Conservation (phyloP, 2,888 invertebrate genomes). For the Entomobrya proxima region DNA sequence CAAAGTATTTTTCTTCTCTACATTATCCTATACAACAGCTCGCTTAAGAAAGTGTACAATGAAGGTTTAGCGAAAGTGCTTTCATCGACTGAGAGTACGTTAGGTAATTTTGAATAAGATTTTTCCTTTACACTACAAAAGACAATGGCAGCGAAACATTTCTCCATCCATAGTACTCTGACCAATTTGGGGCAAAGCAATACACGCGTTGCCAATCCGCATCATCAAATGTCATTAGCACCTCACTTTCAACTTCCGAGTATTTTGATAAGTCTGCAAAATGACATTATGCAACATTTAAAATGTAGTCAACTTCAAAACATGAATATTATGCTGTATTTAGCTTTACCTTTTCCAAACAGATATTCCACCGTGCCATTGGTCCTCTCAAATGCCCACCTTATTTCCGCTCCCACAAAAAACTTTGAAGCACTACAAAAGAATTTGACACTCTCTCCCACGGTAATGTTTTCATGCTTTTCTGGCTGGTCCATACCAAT, state of each 20-base stretch:
- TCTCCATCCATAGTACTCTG: conserved; percentile 70
- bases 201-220: conserved; percentile 62
- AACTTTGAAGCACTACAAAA: conserved; percentile 66
- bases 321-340: no score
- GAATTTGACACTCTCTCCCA: conserved; percentile 62
- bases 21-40: no score
- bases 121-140: background rate
- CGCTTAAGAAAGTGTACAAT: no score
- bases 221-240: conserved; percentile 54
- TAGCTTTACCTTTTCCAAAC: conserved; percentile 54
- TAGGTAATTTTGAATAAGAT: no score
- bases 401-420: conserved; percentile 53
- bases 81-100: no score
- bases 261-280: conserved; percentile 58
- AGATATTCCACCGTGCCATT: conserved; percentile 64
- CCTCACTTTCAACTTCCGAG: conserved; percentile 50
- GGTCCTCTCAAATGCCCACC: conserved; percentile 65
- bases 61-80: no score
- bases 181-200: conserved; percentile 69
- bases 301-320: no score
- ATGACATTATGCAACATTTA: background rate
- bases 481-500: conserved; percentile 32
- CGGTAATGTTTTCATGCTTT: conserved; percentile 52
- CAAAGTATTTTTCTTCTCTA: no score
- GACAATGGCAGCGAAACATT: conserved; percentile 62